Conservation (phyloP, 2,888 invertebrate genomes). For the Latrodectus hesperus region DNA sequence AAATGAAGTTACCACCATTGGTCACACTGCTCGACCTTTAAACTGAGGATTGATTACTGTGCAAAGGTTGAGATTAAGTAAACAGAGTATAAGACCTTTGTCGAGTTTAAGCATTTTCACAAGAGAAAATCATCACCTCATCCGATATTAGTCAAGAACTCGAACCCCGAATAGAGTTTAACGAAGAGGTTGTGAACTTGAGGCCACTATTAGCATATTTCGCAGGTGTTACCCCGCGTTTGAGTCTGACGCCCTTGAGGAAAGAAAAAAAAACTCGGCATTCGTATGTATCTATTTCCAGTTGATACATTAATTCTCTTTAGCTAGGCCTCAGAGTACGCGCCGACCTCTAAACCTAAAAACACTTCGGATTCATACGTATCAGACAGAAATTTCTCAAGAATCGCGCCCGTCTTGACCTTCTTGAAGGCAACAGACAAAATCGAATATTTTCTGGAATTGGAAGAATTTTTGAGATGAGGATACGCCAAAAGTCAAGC, state of each 20-base stretch:
- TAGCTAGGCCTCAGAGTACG: conserved; percentile 41
- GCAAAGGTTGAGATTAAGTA: no score
- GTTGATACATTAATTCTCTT: not conserved
- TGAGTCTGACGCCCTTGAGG: not conserved
- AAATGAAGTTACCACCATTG: no score
- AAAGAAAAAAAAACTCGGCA: not conserved
- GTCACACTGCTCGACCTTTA: no score
- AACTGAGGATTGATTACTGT: no score
- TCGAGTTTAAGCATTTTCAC: not conserved
- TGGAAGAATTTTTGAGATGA: not conserved
- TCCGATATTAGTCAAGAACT: not conserved
- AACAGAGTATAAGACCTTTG: no score
- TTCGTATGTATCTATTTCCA: conserved; percentile 13
- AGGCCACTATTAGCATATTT: conserved; percentile 4
- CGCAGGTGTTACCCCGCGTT: conserved; percentile 19
- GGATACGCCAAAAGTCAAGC: conserved; percentile 10
- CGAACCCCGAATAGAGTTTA: not conserved
- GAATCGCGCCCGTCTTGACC: not conserved
- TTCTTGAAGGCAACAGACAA: not conserved
- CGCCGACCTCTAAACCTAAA: conserved; percentile 57
- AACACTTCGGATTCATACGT: not conserved
- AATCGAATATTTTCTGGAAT: not conserved
- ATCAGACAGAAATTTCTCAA: not conserved
- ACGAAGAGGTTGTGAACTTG: conserved; percentile 25
- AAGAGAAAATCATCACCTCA: not conserved